phyloP scores from a whole-genome alignment of 2,113 vertebrate species.

The Microcebus griseorufus region DNA sequence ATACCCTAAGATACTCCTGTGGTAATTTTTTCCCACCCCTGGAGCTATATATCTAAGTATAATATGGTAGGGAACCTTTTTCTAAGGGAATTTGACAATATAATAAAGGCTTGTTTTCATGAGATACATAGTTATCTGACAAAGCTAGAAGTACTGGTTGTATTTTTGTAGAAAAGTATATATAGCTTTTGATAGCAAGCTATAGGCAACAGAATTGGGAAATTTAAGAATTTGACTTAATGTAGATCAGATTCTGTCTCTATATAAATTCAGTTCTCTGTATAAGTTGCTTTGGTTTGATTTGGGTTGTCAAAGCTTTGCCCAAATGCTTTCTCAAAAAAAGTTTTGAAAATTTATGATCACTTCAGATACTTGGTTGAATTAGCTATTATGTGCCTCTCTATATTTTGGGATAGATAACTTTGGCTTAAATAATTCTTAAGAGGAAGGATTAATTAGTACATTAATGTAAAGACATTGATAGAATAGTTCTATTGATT shows the following conservation, averaged over 20 bases:
- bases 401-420: not conserved
- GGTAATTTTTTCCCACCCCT: not conserved
- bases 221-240: not conserved
- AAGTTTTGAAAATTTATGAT: not conserved
- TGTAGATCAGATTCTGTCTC: not conserved
- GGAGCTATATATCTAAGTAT: not conserved
- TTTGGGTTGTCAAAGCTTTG: not conserved
- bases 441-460: not conserved
- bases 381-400: not conserved
- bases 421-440: not conserved
- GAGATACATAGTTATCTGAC: not conserved
- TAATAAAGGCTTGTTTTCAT: not conserved
- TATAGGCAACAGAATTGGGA: not conserved
- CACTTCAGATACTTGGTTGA: slow-evolving; percentile 29
- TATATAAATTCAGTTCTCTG: no score
- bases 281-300: not conserved
- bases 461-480: not conserved
- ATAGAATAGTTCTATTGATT: not conserved
- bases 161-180: not conserved
- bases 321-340: slow-evolving; percentile 1
- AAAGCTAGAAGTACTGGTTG: not conserved
- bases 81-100: not conserved
- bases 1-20: not conserved
- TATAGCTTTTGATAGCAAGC: not conserved
- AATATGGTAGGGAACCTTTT: not conserved